A percentile compares a stretch with the other conserved stretches of the same genome.
Evolutionary conservation across 2,888 invertebrate genomes (phyloP).

Genomic region (Nezara viridula): DNA sequence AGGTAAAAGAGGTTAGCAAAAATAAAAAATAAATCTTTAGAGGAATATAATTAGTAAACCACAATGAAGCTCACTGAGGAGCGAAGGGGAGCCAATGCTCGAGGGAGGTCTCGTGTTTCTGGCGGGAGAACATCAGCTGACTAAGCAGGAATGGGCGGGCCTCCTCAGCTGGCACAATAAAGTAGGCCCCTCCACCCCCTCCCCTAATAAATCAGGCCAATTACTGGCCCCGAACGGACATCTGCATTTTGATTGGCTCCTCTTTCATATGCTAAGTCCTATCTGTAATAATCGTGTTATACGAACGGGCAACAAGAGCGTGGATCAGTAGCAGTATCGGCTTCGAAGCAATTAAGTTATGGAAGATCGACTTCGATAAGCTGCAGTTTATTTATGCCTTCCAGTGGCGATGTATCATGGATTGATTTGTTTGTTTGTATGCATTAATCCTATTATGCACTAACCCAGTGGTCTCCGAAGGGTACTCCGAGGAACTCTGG

Average conservation of each 20-base stretch:
- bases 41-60: neutral
- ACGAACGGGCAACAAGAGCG: neutral
- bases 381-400: neutral
- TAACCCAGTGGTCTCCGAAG: neutral
- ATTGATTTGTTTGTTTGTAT: neutral
- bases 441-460: neutral
- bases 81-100: neutral
- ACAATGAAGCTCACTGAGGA: neutral
- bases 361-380: neutral
- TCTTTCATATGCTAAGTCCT: constrained; percentile 23
- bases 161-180: neutral
- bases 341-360: neutral
- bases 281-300: constrained; percentile 3
- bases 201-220: constrained; percentile 1
- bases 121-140: neutral
- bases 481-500: too few relatives aligned
- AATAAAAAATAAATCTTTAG: neutral
- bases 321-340: neutral
- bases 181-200: neutral
- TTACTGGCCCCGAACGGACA: neutral
- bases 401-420: neutral
- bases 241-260: constrained; percentile 44
- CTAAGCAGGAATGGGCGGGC: neutral
- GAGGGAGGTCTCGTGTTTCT: neutral
- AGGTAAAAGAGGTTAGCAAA: too few relatives aligned